Evolutionary conservation across 2,797 vertebrate genomes (phyloP), one percentile per base, ranked within the genome.

Genomic region (Sebastes goodei): DNA sequence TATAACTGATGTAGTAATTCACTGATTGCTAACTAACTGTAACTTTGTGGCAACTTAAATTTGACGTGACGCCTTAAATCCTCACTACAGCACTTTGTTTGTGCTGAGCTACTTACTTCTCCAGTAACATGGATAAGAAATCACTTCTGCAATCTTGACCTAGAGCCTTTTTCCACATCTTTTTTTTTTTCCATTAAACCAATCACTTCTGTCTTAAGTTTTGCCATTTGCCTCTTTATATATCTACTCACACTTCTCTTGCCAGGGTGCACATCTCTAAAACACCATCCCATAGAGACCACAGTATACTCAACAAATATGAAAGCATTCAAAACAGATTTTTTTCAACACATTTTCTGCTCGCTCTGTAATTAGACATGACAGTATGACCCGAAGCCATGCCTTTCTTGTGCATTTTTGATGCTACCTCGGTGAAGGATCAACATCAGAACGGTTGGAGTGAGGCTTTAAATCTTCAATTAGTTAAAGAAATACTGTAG

Each of bases 401-500:
- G 38, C 63, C 64, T 81, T 49, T 81, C 33, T 49, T 42, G 46
- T 38, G 12, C 38, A 62, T 71, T 72, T 75, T 60, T 75, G 63
- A 71, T 71, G 55, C 70, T 57, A 71, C 76, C 56, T 52, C 62
- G 21, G 30, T 77, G 53, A 73, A 67, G 33, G 30, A 69, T 71
- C 21, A 10, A 75, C 82, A 78, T 77, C 46, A 53, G 30, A 63
- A 60, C 49, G 70, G 63, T 71, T 78, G 20, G 35, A 72, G n/a
- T 65, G 23, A 67, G 17, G 66, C 61, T 78, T 83, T 86, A 69
- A 76, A 86, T 82, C 83, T 82, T 85, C 68, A 85, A 57, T 69
- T 74, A 72, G 85, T 79, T 92, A 82, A 91, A 94, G 94, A 93
- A 93, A 95, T 95, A 94, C 93, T 93, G 86, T 72, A 89, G 93